Evolutionary conservation across 1,140 invertebrate species (phyloP), one percentile per base, ranked within the genome.

Genomic region (Anoplophora glabripennis): DNA sequence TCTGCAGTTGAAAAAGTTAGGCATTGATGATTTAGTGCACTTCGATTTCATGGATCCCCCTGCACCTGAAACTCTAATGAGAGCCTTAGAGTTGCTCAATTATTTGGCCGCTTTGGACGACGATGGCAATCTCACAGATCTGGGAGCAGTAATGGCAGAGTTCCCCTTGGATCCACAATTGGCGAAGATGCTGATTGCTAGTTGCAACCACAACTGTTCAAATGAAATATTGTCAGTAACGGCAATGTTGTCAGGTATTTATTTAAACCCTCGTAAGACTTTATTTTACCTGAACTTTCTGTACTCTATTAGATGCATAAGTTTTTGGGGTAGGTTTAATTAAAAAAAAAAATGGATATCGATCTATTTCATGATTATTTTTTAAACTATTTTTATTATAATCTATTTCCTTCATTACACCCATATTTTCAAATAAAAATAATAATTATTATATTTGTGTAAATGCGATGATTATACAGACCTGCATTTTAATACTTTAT

Each of bases 11-110:
- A 99, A 99, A 76, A 99, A 99, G 80, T 83, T 99, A 36, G 98
- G 98, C 63, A 99, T 99, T 68, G 96, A 99, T 75, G 98, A 99
- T 81, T 80, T 99, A 67, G 97, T 99, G 35, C 97, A 99, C 77
- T 99, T 99, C 79, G 97, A 99, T 79, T 99, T 99, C 77, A 99
- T 99, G 97, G 97, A 99, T 81, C 97, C 97, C 12, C 97, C 97
- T 17, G 98, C 98, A n/a, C 98, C 98, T 0, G 97, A 99, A 83
- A 99, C 98, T 0, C 79, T 99, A n/a, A 99, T 99, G 97, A 80
- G 97, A 75, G 97, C 98, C 1, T 76, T 99, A 52, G 98, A 99
- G 80, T 79, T 99, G 49, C 80, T 99, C 8, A 99, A 99, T 80
- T 99, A 99, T 76, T 79, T 99, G 51, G 94, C 93, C 4, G 94